A percentile compares a stretch with the other conserved stretches of the same genome.
Evolutionary conservation across 53 echinoderm and acorn worm species (phyloP).

Genomic region (Antedon mediterranea): DNA sequence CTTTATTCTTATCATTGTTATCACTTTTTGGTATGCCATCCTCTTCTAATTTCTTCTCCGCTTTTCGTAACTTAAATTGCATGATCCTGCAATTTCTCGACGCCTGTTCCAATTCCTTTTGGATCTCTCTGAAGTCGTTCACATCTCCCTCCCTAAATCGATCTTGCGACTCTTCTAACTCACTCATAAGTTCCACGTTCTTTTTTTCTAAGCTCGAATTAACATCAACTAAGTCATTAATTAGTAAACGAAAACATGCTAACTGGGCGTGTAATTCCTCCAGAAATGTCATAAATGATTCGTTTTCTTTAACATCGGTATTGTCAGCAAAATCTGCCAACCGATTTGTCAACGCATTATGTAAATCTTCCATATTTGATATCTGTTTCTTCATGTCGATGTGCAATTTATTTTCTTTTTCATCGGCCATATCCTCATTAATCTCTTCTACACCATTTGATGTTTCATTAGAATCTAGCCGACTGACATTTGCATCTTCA

Average conservation of each 20-base stretch:
- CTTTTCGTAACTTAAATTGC: slow-evolving; percentile 83
- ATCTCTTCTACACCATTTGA: background rate
- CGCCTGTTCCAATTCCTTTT: slow-evolving; percentile 78
- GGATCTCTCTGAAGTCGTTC: slow-evolving; percentile 79
- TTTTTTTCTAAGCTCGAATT: slow-evolving; percentile 19
- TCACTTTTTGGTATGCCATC: slow-evolving; percentile 48
- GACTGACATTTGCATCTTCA: background rate
- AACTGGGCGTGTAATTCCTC: background rate
- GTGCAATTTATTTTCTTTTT: background rate
- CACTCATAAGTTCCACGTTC: slow-evolving; percentile 32
- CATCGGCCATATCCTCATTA: background rate
- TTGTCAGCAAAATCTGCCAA: background rate
- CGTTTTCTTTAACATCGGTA: background rate
- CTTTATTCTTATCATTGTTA: slow-evolving; percentile 39
- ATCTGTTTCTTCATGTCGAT: background rate
- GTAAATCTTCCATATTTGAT: background rate
- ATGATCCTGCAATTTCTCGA: slow-evolving; percentile 73
- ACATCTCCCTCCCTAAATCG: slow-evolving; percentile 72
- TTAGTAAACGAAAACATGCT: background rate
- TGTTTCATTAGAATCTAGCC: no score
- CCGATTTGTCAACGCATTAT: background rate
- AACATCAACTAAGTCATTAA: background rate
- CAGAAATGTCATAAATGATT: background rate
- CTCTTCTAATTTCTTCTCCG: slow-evolving; percentile 69
- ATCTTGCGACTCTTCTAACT: slow-evolving; percentile 78